Evolutionary conservation across 2,113 vertebrate species (phyloP), one percentile per base, ranked within the genome.

Genomic region (Thunnus thynnus): DNA sequence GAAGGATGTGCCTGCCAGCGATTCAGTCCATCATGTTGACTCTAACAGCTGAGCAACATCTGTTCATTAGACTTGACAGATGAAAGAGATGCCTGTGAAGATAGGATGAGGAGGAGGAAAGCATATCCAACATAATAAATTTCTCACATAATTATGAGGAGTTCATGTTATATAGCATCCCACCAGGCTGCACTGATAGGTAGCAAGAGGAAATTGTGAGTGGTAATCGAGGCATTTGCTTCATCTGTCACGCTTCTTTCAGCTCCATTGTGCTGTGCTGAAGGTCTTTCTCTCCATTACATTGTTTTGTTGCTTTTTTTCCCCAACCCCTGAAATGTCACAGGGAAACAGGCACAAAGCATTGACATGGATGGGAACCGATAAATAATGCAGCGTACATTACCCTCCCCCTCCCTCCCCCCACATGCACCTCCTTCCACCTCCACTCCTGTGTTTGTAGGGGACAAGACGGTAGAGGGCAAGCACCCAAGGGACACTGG

Each of bases 11-110:
- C 82, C 89, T 86, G 89, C 90, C 91, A 93, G 88, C 86, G 54
- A 84, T 87, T 89, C 90, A 52, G 90, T 94, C 92, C 89, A 94
- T 96, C 94, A 96, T 93, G 86, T 81, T 89, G 91, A 92, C 89
- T 92, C 85, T 86, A 92, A 89, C 92, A 94, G 90, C 93, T 82
- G 90, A 88, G 91, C 92, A 95, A 95, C 95, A 96, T 95, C 95
- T 96, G 95, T 92, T 96, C 94, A 94, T 95, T 94, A 94, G 90
- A 90, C 85, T 88, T 93, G 91, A 95, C 92, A 92, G 94, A 95
- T 94, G 92, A 94, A 92, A 94, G 84, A 66, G 86, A 64, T 62
- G 62, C 84, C 62, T 48, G 73, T 36, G 70, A 86, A 91, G 79
- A 89, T 69, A 47, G 54, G 72, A 71, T 60, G 82, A 74, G 36